phyloP scores from a whole-genome alignment of 1,140 invertebrate genomes.

The Scylla paramamosain region DNA sequence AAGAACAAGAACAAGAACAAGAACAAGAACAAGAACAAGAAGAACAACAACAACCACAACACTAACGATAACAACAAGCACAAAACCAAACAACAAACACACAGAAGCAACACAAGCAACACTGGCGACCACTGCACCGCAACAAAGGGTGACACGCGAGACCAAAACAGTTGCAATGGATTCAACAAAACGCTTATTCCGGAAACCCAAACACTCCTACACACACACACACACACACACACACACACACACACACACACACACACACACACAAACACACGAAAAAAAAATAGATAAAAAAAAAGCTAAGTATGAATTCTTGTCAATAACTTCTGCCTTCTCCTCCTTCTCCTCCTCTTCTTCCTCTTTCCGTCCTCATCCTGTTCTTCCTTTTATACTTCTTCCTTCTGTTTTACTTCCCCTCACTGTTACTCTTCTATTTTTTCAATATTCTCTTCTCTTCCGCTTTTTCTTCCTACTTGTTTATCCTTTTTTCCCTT shows the following conservation, averaged over 20 bases:
- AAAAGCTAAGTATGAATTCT: no score
- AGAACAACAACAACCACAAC: background rate
- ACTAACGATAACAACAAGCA: background rate
- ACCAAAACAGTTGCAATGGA: background rate
- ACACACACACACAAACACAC: conserved; percentile 32
- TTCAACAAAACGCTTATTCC: background rate
- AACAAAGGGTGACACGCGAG: background rate
- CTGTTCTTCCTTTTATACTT: no score
- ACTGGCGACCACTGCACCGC: background rate
- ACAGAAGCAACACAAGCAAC: background rate
- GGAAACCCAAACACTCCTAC: conserved; percentile 21
- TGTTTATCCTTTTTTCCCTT: no score
- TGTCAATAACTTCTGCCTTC: no score
- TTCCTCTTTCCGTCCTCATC: no score
- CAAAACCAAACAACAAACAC: conserved; percentile 43
- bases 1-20: background rate
- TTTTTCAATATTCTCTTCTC: background rate
- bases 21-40: background rate
- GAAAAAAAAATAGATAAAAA: no score
- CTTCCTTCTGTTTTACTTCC: no score
- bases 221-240: conserved; percentile 50
- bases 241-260: conserved; percentile 41
- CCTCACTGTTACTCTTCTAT: no score
- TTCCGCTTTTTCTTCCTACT: no score
- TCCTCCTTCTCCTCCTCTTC: no score